Evolutionary conservation across 2,113 vertebrate species (phyloP).

Genomic region (Amblyopsis rosae): DNA sequence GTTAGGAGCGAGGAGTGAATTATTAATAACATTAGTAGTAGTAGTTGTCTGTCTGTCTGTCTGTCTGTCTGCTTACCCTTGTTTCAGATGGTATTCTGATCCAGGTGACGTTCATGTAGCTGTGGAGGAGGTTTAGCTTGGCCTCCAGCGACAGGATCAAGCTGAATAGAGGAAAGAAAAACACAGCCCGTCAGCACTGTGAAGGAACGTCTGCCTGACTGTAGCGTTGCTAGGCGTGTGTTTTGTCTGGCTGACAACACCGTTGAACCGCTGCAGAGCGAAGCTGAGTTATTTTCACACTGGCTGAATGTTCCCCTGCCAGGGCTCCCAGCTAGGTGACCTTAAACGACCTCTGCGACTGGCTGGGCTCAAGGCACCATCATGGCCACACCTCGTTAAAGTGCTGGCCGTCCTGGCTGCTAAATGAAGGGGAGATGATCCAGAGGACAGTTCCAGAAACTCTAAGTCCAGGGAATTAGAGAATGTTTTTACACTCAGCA

Average conservation of each 20-base stretch:
- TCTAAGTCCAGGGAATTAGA: not conserved
- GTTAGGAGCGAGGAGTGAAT: not conserved
- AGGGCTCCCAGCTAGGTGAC: not conserved
- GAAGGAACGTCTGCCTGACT: not conserved
- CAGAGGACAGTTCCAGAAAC: not conserved
- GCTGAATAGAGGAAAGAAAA: conserved; percentile 71
- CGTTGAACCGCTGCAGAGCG: not conserved
- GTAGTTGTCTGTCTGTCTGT: not conserved
- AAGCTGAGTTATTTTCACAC: conserved; percentile 1
- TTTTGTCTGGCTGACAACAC: not conserved
- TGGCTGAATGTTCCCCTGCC: not conserved
- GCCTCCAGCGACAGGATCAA: conserved; percentile 97
- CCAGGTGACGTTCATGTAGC: conserved; percentile 99
- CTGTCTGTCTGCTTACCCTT: conserved; percentile 77
- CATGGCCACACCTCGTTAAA: not conserved
- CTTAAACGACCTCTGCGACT: not conserved
- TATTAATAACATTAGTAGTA: too few species aligned
- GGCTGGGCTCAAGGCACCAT: not conserved
- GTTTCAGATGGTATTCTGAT: conserved; percentile 98
- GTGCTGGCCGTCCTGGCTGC: not conserved
- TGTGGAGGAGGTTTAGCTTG: conserved; percentile 97
- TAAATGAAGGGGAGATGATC: not conserved
- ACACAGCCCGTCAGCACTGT: not conserved
- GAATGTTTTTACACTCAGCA: too few species aligned
- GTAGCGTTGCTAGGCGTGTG: conserved; percentile 1